Evolutionary conservation across 2,797 vertebrate species (phyloP).

Genomic region (Galagoides demidoff): DNA sequence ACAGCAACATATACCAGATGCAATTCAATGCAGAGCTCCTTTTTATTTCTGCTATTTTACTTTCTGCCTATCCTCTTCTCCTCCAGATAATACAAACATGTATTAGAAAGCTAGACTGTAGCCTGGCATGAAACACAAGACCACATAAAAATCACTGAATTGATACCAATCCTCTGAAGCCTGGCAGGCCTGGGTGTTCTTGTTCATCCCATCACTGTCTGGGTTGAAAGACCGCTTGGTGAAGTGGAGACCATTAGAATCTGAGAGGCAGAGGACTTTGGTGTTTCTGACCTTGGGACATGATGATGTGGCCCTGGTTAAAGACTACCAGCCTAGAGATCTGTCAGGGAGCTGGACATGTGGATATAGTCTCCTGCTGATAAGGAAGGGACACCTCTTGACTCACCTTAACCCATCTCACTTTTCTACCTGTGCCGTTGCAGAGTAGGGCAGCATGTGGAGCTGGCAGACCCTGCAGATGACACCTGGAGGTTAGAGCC

Average conservation of each 20-base stretch:
- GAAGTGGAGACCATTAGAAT: accelerated
- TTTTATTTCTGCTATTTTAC: background rate
- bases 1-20: constrained; percentile 8
- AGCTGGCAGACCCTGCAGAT: background rate
- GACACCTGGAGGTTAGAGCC: too few relatives aligned
- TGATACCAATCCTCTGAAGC: background rate
- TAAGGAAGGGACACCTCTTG: background rate
- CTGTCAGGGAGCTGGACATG: accelerated
- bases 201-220: too few relatives aligned
- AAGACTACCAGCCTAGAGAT: background rate
- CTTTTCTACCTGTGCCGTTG: background rate
- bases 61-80: background rate
- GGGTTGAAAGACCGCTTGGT: accelerated
- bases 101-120: background rate
- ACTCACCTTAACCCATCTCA: background rate
- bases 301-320: background rate
- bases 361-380: background rate
- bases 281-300: background rate
- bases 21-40: background rate
- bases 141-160: background rate
- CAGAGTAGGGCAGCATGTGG: accelerated
- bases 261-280: too few relatives aligned
- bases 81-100: background rate
- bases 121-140: background rate
- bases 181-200: background rate